Percentiles rank a stretch among this genome's conserved stretches.
Conservation (phyloP, 2,888 invertebrate genomes). For the Orthosia cruda region DNA sequence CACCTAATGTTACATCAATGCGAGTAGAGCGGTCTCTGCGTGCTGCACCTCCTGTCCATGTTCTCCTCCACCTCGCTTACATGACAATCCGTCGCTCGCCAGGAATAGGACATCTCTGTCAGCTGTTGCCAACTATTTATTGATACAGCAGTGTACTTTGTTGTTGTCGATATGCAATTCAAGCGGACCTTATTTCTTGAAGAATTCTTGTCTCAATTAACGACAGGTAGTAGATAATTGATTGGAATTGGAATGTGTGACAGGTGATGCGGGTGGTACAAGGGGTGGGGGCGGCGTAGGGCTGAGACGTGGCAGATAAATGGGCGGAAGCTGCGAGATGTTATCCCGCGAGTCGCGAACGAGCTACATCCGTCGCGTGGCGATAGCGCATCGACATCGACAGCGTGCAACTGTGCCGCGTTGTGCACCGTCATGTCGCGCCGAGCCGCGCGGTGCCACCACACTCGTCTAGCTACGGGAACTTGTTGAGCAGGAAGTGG, state of each 20-base stretch:
- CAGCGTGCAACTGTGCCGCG: conserved; percentile 48
- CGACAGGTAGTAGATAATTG: background rate
- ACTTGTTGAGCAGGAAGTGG: background rate
- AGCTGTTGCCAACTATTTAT: background rate
- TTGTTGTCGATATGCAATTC: background rate
- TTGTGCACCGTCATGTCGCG: background rate
- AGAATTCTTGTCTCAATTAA: background rate
- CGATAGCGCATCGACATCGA: conserved; percentile 67
- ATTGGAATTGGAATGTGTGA: background rate
- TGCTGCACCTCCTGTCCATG: too few species aligned
- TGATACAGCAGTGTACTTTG: background rate
- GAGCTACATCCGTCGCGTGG: conserved; percentile 71
- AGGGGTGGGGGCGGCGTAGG: conserved; percentile 19
- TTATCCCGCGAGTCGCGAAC: conserved; percentile 69
- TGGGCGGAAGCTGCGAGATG: conserved; percentile 78
- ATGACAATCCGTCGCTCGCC: background rate
- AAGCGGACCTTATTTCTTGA: background rate
- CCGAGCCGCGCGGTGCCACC: background rate
- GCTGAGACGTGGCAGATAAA: conserved; percentile 74
- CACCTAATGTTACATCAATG: too few species aligned
- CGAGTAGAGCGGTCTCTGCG: too few species aligned
- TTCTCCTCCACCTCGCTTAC: background rate
- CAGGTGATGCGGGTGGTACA: conserved; percentile 12
- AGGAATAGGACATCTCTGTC: background rate
- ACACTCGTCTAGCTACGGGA: background rate